Percentiles rank a stretch among this genome's conserved stretches.
phyloP scores from a whole-genome alignment of 2,797 vertebrate genomes.

The Notamacropus eugenii region DNA sequence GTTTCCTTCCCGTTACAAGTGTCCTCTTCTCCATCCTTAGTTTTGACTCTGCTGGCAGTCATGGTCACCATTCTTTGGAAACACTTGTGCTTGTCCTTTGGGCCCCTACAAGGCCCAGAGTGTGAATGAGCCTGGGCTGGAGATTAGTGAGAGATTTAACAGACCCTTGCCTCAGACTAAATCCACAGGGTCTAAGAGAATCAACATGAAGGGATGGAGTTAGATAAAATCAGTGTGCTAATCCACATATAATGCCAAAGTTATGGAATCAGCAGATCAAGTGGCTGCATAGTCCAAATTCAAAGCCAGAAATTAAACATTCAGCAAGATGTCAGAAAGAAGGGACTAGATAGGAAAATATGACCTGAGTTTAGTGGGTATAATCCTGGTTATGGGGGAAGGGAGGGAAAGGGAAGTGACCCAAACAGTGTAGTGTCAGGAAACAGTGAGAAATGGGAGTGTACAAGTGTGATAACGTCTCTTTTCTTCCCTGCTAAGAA shows the following conservation, averaged over 20 bases:
- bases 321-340: not conserved
- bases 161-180: not conserved
- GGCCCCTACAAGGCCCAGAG: not conserved
- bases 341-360: not conserved
- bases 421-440: not conserved
- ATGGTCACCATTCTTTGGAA: not conserved
- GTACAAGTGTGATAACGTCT: not conserved
- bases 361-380: not conserved
- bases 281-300: not conserved
- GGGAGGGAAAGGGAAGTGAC: not conserved
- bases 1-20: not conserved
- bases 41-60: not conserved
- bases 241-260: not conserved
- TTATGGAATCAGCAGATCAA: not conserved
- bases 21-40: not conserved
- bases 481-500: not conserved
- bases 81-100: not conserved
- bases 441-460: not conserved
- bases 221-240: not conserved
- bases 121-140: not conserved
- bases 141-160: not conserved
- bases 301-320: not conserved
- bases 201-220: not conserved
- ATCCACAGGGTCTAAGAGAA: not conserved
- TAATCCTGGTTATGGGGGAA: not conserved